phyloP scores from a whole-genome alignment of 2,888 invertebrate genomes.

The Campopleginae sp. region DNA sequence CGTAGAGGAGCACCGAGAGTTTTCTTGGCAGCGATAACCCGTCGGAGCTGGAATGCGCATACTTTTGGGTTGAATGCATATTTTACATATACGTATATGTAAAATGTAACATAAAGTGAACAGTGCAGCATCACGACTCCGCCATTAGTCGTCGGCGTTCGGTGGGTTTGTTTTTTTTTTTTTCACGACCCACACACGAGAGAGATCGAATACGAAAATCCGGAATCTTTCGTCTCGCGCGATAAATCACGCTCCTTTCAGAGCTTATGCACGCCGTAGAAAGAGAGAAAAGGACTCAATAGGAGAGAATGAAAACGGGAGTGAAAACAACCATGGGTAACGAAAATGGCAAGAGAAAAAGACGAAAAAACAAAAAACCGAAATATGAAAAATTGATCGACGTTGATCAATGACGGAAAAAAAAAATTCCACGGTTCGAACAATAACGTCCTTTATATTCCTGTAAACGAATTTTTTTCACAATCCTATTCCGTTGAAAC shows the following conservation, averaged over 20 bases:
- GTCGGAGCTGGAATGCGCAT: constrained; percentile 34
- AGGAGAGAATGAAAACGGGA: neutral
- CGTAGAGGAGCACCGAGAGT: constrained; percentile 52
- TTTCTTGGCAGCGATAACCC: constrained; percentile 65
- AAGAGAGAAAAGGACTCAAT: neutral
- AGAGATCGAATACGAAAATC: constrained; percentile 51
- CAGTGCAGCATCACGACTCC: constrained; percentile 33
- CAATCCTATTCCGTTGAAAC: neutral
- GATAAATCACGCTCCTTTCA: constrained; percentile 56
- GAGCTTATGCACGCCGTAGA: constrained; percentile 31
- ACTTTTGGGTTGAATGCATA: neutral
- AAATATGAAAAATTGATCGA: neutral
- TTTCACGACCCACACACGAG: neutral
- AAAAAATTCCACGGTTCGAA: neutral
- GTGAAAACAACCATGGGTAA: neutral
- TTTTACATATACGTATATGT: constrained; percentile 19
- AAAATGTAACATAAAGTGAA: constrained; percentile 51
- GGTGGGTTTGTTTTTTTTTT: neutral
- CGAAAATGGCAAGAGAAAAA: neutral
- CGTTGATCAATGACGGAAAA: neutral
- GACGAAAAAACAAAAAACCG: neutral
- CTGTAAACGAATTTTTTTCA: neutral
- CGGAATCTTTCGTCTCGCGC: constrained; percentile 51
- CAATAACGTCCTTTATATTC: neutral
- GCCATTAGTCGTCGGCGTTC: constrained; percentile 54